Conservation (phyloP, 2,888 invertebrate genomes). For the Coleophora flavipennella region DNA sequence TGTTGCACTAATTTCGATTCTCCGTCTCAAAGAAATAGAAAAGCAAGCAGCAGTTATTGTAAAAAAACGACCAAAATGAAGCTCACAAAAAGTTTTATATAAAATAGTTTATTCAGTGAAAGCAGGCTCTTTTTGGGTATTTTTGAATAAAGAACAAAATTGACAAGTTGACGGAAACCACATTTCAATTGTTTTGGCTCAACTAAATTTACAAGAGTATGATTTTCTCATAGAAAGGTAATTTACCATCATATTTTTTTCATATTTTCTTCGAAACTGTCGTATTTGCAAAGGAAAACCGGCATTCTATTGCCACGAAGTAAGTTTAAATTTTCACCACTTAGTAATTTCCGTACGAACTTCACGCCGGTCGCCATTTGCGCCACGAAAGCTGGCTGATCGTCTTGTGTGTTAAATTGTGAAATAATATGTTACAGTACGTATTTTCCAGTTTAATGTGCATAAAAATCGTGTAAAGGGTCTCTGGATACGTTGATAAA, state of each 20-base stretch:
- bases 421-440: slow-evolving; percentile 62
- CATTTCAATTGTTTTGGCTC: slow-evolving; percentile 55
- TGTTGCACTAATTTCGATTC: no score
- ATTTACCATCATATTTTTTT: slow-evolving; percentile 29
- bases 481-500: slow-evolving; percentile 22
- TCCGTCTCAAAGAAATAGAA: no score
- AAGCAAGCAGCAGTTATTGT: no score
- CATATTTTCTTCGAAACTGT: slow-evolving; percentile 21
- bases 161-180: slow-evolving; percentile 36
- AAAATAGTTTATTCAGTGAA: no score
- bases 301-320: slow-evolving; percentile 41
- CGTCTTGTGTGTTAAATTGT: slow-evolving; percentile 46
- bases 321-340: slow-evolving; percentile 31
- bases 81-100: no score
- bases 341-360: slow-evolving; percentile 29
- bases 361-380: slow-evolving; percentile 67
- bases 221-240: slow-evolving; percentile 55
- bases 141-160: slow-evolving; percentile 30
- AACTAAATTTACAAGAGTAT: slow-evolving; percentile 69
- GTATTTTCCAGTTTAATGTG: slow-evolving; percentile 44
- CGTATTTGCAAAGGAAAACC: slow-evolving; percentile 26
- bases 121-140: background rate
- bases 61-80: no score
- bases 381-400: slow-evolving; percentile 62
- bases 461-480: slow-evolving; percentile 30